Conservation (phyloP, 2,797 vertebrate genomes). For the Sebastes cheni region DNA sequence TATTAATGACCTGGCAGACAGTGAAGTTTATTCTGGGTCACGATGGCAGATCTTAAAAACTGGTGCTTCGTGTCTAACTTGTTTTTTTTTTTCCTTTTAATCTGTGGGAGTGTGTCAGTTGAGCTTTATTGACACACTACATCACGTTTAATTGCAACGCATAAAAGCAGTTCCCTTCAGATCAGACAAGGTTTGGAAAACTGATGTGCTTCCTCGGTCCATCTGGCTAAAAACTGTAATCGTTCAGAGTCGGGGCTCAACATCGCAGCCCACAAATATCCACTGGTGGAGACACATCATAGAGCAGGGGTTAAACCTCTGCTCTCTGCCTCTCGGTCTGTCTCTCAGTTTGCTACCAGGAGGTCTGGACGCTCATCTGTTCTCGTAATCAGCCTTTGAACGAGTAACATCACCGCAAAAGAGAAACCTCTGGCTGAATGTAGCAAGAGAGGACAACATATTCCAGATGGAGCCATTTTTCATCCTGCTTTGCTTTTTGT, state of each 20-base stretch:
- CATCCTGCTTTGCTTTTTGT: constrained; percentile 12
- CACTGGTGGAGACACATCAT: constrained; percentile 28
- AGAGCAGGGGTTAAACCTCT: constrained; percentile 27
- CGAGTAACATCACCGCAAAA: constrained; percentile 38
- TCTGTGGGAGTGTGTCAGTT: constrained; percentile 52
- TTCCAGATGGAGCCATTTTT: constrained; percentile 61
- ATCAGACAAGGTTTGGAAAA: constrained; percentile 53
- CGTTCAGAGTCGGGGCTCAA: constrained; percentile 31
- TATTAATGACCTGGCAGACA: constrained; percentile 50
- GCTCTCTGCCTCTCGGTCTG: not conserved
- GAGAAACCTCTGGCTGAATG: constrained; percentile 34
- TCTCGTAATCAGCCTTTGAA: constrained; percentile 63
- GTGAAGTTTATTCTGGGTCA: constrained; percentile 47
- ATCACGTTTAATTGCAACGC: constrained; percentile 66
- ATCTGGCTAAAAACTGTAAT: constrained; percentile 27
- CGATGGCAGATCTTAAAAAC: constrained; percentile 46
- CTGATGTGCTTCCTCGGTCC: constrained; percentile 28
- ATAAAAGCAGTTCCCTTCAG: constrained; percentile 48
- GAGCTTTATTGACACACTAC: constrained; percentile 61
- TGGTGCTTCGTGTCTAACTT: constrained; percentile 64
- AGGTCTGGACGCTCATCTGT: constrained; percentile 59
- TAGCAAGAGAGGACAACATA: constrained; percentile 32
- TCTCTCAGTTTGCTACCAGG: constrained; percentile 35
- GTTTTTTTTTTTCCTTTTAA: constrained; percentile 42
- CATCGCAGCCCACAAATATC: constrained; percentile 47